Evolutionary conservation across 2,113 vertebrate genomes (phyloP).

Genomic region (Macquaria australasica): DNA sequence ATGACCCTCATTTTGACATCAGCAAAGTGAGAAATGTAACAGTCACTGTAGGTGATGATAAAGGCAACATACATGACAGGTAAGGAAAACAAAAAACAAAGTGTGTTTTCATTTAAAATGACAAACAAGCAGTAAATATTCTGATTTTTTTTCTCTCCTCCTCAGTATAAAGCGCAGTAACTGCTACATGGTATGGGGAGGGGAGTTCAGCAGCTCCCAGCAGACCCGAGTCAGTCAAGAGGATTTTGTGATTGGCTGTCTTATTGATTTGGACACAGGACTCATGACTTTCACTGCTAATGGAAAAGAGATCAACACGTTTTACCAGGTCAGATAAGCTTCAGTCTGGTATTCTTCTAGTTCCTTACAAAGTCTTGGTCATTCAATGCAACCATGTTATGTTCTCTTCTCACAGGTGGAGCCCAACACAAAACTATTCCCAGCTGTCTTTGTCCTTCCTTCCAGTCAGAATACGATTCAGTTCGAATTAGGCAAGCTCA

Average conservation of each 20-base stretch:
- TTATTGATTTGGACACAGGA: conserved; percentile 93
- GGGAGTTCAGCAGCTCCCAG: conserved; percentile 91
- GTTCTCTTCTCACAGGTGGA: conserved; percentile 87
- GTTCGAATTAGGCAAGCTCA: conserved; percentile 94
- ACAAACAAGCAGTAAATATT: background rate
- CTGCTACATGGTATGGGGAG: conserved; percentile 97
- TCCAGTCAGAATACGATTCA: conserved; percentile 93
- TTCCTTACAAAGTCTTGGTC: background rate
- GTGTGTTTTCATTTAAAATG: background rate
- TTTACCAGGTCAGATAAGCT: conserved; percentile 89
- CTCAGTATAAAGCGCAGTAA: conserved; percentile 94
- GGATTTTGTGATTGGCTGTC: conserved; percentile 94
- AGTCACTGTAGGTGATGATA: conserved; percentile 92
- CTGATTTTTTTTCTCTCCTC: background rate
- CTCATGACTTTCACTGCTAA: conserved; percentile 96
- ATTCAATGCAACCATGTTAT: conserved; percentile 3
- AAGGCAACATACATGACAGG: conserved; percentile 95
- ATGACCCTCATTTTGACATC: conserved; percentile 91
- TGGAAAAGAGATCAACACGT: conserved; percentile 96
- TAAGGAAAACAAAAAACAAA: conserved; percentile 46
- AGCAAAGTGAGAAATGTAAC: conserved; percentile 92
- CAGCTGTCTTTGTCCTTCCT: conserved; percentile 91
- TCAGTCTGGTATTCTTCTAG: background rate
- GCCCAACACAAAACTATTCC: conserved; percentile 95
- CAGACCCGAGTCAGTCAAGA: conserved; percentile 92